These are phyloP conservation scores for Drosophila mettleri DNA, from an alignment of 2,888 invertebrate genomes.

Conservation along the genomic window DNA sequence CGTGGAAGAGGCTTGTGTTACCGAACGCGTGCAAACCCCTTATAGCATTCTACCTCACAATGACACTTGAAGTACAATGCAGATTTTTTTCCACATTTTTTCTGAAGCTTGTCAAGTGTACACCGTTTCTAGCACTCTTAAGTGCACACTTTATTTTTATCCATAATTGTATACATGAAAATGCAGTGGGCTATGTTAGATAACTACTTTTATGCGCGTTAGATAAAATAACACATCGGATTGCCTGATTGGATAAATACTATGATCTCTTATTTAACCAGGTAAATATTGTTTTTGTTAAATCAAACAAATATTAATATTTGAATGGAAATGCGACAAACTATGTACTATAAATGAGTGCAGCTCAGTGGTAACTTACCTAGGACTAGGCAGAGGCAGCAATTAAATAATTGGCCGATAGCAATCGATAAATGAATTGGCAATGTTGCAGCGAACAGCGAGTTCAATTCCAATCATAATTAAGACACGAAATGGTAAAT, in stretches of 20 bases:
- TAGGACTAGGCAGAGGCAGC: conserved; percentile 9
- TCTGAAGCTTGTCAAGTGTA: not conserved
- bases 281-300: not conserved
- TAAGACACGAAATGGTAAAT: conserved; percentile 65
- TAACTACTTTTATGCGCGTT: not conserved
- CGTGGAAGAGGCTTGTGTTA: conserved; percentile 28
- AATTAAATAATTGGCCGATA: conserved; percentile 44
- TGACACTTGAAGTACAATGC: conserved; percentile 1
- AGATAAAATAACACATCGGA: not conserved
- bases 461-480: conserved; percentile 67
- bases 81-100: conserved; percentile 31
- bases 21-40: conserved; percentile 2
- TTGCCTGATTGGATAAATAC: too few relatives aligned
- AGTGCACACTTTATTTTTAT: conserved; percentile 7
- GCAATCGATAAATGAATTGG: conserved; percentile 61
- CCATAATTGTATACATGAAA: not conserved
- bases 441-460: conserved; percentile 35
- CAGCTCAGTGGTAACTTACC: not conserved
- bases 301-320: not conserved
- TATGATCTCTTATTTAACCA: not conserved
- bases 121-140: conserved; percentile 24
- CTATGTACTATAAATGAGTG: not conserved
- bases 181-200: not conserved
- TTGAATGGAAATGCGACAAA: not conserved
- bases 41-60: conserved; percentile 1